phyloP scores from a whole-genome alignment of 2,113 vertebrate species.

The Euleptes europaea region DNA sequence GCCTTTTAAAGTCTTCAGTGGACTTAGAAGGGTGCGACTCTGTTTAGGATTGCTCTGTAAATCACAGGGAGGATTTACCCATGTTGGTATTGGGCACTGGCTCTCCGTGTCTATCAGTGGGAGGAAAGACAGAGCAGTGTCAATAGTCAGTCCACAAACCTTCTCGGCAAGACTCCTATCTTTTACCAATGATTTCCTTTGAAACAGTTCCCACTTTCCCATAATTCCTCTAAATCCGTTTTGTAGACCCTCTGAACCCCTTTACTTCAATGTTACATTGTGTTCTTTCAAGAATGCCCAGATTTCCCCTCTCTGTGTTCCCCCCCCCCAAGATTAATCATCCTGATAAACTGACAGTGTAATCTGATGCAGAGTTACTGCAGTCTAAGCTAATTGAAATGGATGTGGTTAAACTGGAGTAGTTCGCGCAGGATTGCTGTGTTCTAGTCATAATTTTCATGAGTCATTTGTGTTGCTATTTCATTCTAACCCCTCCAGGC shows the following conservation, averaged over 20 bases:
- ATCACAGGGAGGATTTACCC: neutral
- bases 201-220: neutral
- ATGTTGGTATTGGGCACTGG: no score
- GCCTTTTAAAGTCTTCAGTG: no score
- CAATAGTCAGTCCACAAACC: neutral
- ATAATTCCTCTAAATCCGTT: neutral
- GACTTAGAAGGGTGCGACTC: no score
- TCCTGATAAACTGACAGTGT: no score
- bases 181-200: neutral
- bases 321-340: no score
- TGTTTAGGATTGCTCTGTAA: neutral
- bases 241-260: no score
- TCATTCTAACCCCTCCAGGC: conserved; percentile 5
- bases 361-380: no score
- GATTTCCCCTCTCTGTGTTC: neutral
- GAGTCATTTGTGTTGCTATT: neutral
- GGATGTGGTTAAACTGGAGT: no score
- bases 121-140: neutral
- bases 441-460: no score
- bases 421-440: no score
- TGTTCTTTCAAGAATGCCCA: neutral
- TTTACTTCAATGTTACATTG: neutral
- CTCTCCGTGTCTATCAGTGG: neutral
- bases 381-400: no score
- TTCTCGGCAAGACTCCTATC: no score